Percentiles rank a stretch among this genome's conserved stretches.
These are phyloP conservation scores for Lasiurus borealis DNA, from an alignment of 2,113 vertebrate genomes.

Conservation along the genomic window DNA sequence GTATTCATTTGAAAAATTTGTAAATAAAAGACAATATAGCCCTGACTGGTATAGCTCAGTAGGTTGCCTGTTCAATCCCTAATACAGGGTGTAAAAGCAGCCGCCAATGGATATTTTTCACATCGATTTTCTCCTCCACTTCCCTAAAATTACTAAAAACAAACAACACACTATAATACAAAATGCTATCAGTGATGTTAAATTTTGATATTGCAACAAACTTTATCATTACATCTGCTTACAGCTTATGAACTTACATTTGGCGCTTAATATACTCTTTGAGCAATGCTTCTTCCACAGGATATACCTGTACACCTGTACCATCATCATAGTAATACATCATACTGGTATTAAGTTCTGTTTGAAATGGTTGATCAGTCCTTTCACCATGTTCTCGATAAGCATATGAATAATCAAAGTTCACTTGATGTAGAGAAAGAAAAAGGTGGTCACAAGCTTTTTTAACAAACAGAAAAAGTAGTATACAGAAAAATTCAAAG, in stretches of 20 bases:
- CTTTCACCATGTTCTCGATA: slow-evolving; percentile 91
- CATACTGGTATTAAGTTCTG: slow-evolving; percentile 91
- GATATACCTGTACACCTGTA: slow-evolving; percentile 94
- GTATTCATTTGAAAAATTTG: slow-evolving; percentile 17
- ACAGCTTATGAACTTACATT: slow-evolving; percentile 91
- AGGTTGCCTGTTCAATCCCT: too few relatives aligned
- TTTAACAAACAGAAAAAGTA: slow-evolving; percentile 1
- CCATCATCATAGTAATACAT: slow-evolving; percentile 97
- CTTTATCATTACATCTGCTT: neutral
- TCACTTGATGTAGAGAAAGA: slow-evolving; percentile 87
- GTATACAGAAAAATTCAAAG: slow-evolving; percentile 50
- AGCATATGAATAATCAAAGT: slow-evolving; percentile 90
- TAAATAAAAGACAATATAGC: neutral
- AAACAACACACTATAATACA: neutral
- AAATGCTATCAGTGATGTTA: neutral
- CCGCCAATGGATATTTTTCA: too few relatives aligned
- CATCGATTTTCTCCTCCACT: too few relatives aligned
- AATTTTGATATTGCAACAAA: neutral
- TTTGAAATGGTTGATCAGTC: slow-evolving; percentile 83
- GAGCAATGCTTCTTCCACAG: slow-evolving; percentile 94
- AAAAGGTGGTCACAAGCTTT: slow-evolving; percentile 14
- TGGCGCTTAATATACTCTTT: slow-evolving; percentile 98
- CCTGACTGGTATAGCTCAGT: too few relatives aligned
- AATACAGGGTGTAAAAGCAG: too few relatives aligned
- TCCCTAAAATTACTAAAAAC: too few relatives aligned